Conservation (phyloP, 2,888 invertebrate species). For the Helobdella robusta region DNA sequence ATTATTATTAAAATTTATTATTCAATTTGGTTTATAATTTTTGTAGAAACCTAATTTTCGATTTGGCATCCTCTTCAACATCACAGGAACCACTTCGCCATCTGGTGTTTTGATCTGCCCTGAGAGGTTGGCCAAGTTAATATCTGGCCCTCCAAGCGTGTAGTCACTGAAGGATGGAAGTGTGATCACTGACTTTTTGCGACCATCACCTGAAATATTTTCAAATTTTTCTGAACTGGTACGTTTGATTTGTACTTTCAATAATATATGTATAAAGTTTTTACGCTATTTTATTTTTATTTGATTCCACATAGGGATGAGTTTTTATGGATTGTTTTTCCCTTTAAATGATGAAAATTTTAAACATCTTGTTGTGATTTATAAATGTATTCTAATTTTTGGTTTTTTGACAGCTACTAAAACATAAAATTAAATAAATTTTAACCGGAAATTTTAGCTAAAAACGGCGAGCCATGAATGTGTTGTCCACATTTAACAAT, state of each 20-base stretch:
- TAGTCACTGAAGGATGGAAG: constrained; percentile 93
- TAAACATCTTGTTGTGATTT: too few species aligned
- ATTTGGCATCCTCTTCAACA: constrained; percentile 81
- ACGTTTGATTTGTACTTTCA: too few species aligned
- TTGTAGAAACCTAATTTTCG: constrained; percentile 75
- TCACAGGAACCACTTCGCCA: constrained; percentile 79
- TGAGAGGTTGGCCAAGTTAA: constrained; percentile 49
- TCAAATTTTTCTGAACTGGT: background rate
- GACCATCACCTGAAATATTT: constrained; percentile 66
- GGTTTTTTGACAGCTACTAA: too few species aligned
- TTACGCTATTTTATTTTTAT: too few species aligned
- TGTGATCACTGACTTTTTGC: constrained; percentile 90
- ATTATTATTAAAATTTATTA: too few species aligned
- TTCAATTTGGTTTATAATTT: too few species aligned
- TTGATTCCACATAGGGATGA: too few species aligned
- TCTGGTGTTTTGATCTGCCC: constrained; percentile 84
- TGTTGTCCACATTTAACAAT: constrained; percentile 86
- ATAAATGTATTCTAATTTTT: too few species aligned
- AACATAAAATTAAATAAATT: too few species aligned
- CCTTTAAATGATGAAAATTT: too few species aligned
- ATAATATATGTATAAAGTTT: too few species aligned
- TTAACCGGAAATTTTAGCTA: constrained; percentile 67
- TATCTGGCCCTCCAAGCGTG: constrained; percentile 66
- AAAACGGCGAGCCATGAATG: constrained; percentile 86
- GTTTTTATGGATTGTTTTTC: too few species aligned